These are phyloP conservation scores for Hippopotamus amphibius DNA, from an alignment of 2,113 vertebrate species.

Conservation along the genomic window DNA sequence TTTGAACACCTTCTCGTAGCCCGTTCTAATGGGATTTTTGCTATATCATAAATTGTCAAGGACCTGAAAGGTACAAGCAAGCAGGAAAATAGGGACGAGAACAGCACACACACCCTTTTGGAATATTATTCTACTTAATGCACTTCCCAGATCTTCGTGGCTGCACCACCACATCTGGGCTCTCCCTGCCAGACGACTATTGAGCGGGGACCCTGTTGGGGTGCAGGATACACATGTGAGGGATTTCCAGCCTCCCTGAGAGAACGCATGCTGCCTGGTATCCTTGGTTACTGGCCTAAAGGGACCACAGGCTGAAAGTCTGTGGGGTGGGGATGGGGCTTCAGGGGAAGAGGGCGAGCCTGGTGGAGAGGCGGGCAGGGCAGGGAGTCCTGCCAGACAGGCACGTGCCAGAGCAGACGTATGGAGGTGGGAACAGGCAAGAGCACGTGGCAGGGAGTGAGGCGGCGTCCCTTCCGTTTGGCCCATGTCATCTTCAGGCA, in stretches of 20 bases:
- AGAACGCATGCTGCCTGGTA: not conserved
- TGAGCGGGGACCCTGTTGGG: not conserved
- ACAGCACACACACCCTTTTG: constrained; percentile 36
- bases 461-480: not conserved
- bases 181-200: not conserved
- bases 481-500: not conserved
- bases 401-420: not conserved
- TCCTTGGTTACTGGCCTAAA: constrained; percentile 4
- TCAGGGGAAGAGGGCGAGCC: not conserved
- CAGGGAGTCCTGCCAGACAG: not conserved
- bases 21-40: constrained; percentile 63
- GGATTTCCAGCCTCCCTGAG: not conserved
- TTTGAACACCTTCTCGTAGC: constrained; percentile 25
- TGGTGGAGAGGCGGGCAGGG: not conserved
- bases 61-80: constrained; percentile 58
- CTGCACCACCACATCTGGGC: constrained; percentile 27
- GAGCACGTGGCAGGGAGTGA: too few species aligned
- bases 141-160: constrained; percentile 50
- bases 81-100: constrained; percentile 66
- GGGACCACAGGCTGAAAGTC: not conserved
- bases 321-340: not conserved
- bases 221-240: not conserved
- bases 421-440: not conserved
- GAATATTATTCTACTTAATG: constrained; percentile 58
- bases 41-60: constrained; percentile 61